Percentiles rank a stretch among this genome's conserved stretches.
Conservation (phyloP, 2,113 vertebrate genomes). For the Spheniscus mendiculus region DNA sequence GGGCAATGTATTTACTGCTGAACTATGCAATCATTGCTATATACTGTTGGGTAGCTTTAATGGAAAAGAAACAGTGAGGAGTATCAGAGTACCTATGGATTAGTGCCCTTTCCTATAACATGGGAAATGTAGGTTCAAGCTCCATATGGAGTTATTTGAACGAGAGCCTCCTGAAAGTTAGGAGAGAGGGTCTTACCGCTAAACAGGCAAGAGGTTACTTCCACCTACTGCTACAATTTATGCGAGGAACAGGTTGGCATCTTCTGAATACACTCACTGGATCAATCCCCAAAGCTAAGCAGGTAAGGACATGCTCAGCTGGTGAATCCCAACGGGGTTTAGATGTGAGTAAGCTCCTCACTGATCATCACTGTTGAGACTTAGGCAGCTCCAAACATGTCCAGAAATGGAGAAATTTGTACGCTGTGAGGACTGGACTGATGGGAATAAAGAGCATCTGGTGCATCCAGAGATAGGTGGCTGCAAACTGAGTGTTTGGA, state of each 20-base stretch:
- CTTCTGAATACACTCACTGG: background rate
- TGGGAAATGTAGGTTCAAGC: background rate
- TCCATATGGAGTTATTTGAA: background rate
- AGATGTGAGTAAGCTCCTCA: constrained; percentile 37
- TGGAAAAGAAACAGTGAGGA: background rate
- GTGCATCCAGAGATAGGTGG: background rate
- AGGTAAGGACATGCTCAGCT: background rate
- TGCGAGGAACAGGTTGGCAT: background rate
- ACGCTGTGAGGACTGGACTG: background rate
- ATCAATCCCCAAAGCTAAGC: background rate
- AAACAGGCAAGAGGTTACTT: background rate
- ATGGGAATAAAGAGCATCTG: background rate
- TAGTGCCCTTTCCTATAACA: background rate
- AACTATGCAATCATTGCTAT: background rate
- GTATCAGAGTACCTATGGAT: background rate
- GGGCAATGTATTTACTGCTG: background rate
- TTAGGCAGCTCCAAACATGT: constrained; percentile 34
- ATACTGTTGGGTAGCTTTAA: accelerated
- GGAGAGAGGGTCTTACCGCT: background rate
- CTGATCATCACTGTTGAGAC: background rate
- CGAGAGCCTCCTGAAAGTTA: background rate
- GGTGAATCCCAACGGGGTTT: background rate
- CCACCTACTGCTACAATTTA: background rate
- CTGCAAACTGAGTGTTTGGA: background rate
- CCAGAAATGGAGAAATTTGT: background rate